Evolutionary conservation across 2,888 invertebrate genomes (phyloP), one percentile per base, ranked within the genome.

Genomic region (Oxytorus armatus): DNA sequence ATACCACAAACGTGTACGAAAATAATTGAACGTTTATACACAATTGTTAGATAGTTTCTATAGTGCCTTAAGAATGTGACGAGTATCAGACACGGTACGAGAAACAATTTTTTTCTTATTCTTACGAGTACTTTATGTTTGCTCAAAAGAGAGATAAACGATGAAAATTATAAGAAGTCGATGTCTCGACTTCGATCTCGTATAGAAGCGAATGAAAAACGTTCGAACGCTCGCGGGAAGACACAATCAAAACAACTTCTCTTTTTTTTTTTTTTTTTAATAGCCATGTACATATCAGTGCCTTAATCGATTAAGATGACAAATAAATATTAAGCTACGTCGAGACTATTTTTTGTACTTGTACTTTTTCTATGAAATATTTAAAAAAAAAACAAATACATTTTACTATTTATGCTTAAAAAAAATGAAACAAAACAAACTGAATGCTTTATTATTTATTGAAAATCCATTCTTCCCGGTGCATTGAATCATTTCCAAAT

Each of bases 301-400:
- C 88, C 88, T 88, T 88, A 66, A 83, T 82, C 84, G 82, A 83
- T 76, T 65, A 74, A 73, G 80, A 83, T 55, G 66, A 80, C 63
- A 61, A 77, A 68, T 68, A 42, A 74, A 75, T 79, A 44, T 69
- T 83, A 80, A 70, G 78, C 69, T 79, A 65, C 69, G 66, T 74
- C 69, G 59, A 85, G 61, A 82, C 74, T 84, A 84, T 85, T 83
- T 82, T 83, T 85, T 88, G 86, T 89, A 89, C 82, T 86, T 86
- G 82, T 88, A 83, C 86, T 83, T 85, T 87, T 88, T 77, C 85
- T 86, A 89, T 86, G 79, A 72, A 86, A 88, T 89, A 89, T 90
- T 89, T 88, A 88, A 90, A 33, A 51, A 42, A 57, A 70, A 33
- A 36, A 72, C n/a, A 69, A 88, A 89, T 89, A 89, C 84, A 87